Evolutionary conservation across 2,797 vertebrate genomes (phyloP).

Genomic region (Urocyon cinereoargenteus): DNA sequence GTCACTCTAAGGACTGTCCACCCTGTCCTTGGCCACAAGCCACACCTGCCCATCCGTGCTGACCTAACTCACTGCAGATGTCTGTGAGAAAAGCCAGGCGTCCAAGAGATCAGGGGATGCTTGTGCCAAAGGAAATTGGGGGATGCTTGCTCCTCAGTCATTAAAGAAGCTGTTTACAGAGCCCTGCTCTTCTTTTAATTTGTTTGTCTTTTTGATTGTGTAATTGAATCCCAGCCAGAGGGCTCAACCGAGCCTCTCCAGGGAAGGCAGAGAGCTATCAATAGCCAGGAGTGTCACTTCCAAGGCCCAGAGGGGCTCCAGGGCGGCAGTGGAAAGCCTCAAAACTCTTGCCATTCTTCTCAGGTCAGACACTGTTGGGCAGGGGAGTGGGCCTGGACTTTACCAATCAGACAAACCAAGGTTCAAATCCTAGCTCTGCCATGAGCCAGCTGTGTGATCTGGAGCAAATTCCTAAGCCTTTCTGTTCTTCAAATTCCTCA

Average conservation of each 20-base stretch:
- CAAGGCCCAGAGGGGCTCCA: neutral
- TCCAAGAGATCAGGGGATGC: neutral
- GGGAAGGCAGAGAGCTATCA: conserved; percentile 42
- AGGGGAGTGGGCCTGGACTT: accelerated
- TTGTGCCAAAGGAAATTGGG: neutral
- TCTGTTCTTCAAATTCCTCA: neutral
- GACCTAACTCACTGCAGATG: neutral
- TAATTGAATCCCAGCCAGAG: conserved; percentile 58
- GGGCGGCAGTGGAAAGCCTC: neutral
- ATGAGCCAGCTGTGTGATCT: neutral
- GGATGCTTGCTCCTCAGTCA: conserved; percentile 17
- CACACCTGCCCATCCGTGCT: accelerated
- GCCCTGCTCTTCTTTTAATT: conserved; percentile 65
- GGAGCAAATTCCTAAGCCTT: neutral
- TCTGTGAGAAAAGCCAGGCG: neutral
- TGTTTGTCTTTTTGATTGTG: conserved; percentile 69
- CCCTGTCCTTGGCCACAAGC: neutral
- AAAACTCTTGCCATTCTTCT: neutral
- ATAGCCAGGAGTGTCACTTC: neutral
- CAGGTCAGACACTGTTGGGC: neutral
- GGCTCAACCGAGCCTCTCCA: neutral
- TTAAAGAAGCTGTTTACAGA: conserved; percentile 62
- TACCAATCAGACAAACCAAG: neutral
- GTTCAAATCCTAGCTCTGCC: neutral
- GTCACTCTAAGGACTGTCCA: neutral